Evolutionary conservation across 2,113 vertebrate genomes (phyloP).

Genomic region (Gymnarchus niloticus): DNA sequence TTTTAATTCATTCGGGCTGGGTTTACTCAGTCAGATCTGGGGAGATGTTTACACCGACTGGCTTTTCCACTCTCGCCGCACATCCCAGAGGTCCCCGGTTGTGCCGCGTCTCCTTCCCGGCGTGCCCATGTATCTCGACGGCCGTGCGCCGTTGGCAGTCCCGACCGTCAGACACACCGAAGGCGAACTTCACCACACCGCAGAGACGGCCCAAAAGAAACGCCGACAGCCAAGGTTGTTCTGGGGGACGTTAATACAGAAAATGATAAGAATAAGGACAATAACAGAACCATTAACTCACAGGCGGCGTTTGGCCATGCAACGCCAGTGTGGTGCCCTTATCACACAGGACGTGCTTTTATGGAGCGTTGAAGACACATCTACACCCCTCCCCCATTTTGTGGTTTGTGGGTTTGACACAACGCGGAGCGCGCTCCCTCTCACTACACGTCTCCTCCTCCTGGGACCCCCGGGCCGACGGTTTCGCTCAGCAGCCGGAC

Average conservation of each 20-base stretch:
- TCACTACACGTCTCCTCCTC: neutral
- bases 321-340: neutral
- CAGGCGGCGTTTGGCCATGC: neutral
- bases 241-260: neutral
- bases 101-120: too few relatives aligned
- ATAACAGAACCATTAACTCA: neutral
- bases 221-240: neutral
- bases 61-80: too few relatives aligned
- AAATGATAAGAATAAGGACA: neutral
- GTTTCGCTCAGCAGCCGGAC: neutral
- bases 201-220: neutral
- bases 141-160: too few relatives aligned
- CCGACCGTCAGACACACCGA: neutral
- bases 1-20: too few relatives aligned
- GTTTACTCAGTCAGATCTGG: too few relatives aligned
- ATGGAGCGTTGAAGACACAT: neutral
- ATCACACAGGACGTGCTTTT: neutral
- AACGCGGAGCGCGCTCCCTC: too few relatives aligned
- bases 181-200: neutral
- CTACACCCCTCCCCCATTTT: neutral
- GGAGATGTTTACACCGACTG: too few relatives aligned
- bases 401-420: neutral
- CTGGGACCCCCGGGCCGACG: neutral
- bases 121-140: too few relatives aligned
- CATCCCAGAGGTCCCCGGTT: too few relatives aligned